Evolutionary conservation across 1,140 invertebrate genomes (phyloP).

Genomic region (Lycorma delicatula): DNA sequence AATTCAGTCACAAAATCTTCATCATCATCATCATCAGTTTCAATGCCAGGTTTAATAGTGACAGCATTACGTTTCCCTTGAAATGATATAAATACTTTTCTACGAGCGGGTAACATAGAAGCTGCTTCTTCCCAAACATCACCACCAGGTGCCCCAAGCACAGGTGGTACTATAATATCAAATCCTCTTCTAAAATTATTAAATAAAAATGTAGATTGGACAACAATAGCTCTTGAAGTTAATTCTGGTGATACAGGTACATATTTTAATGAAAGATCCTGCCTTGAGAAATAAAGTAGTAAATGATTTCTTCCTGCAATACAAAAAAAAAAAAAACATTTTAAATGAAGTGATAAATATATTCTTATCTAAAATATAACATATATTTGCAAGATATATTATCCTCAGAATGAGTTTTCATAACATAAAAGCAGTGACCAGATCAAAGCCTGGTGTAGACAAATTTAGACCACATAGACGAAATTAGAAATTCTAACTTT

Average conservation of each 20-base stretch:
- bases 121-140: constrained; percentile 82
- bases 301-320: constrained; percentile 92
- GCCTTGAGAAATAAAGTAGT: constrained; percentile 70
- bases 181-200: constrained; percentile 62
- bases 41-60: neutral
- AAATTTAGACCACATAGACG: too few species aligned
- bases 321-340: too few species aligned
- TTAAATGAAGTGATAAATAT: too few species aligned
- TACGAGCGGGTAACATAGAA: constrained; percentile 70
- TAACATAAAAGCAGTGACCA: too few species aligned
- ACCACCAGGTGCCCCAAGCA: constrained; percentile 68
- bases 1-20: neutral
- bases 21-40: neutral
- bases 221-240: constrained; percentile 63
- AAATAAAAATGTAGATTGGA: constrained; percentile 66
- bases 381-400: too few species aligned
- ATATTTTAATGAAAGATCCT: constrained; percentile 57
- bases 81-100: constrained; percentile 76
- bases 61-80: constrained; percentile 43
- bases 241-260: constrained; percentile 40
- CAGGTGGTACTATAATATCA: constrained; percentile 77
- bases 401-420: too few species aligned
- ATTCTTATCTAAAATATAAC: too few species aligned
- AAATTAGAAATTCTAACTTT: too few species aligned
- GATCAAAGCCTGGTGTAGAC: too few species aligned